Evolutionary conservation across 2,888 invertebrate species (phyloP).

Genomic region (Diadegma fenestrale): DNA sequence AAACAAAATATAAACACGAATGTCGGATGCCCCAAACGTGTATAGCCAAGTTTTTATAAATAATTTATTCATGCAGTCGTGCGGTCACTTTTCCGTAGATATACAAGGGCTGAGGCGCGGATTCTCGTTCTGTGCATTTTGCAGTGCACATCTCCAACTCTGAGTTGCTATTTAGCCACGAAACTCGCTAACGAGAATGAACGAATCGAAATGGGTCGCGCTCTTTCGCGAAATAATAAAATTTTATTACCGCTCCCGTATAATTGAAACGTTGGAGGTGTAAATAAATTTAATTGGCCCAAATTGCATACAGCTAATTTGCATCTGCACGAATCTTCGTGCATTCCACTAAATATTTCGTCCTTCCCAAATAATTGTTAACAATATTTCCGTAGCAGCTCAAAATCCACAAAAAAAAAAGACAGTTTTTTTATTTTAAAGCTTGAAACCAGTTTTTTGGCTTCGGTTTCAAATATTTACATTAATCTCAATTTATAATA

Average conservation of each 20-base stretch:
- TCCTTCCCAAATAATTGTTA: no score
- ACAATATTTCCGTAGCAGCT: no score
- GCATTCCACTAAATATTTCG: neutral
- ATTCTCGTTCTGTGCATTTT: constrained; percentile 48
- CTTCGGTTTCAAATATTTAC: no score
- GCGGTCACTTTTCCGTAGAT: constrained; percentile 11
- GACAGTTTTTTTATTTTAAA: no score
- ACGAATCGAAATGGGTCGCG: constrained; percentile 4
- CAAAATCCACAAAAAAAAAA: no score
- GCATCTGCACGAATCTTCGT: neutral
- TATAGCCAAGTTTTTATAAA: neutral
- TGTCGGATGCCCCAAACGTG: neutral
- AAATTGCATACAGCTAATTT: neutral
- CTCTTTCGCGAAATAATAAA: constrained; percentile 31
- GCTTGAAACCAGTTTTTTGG: no score
- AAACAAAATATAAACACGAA: neutral
- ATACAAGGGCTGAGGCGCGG: constrained; percentile 16
- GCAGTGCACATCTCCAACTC: constrained; percentile 28
- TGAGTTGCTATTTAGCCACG: constrained; percentile 11
- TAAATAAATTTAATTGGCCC: constrained; percentile 1
- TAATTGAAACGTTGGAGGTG: constrained; percentile 10
- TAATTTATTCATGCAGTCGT: neutral
- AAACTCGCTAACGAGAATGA: constrained; percentile 46
- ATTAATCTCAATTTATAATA: no score
- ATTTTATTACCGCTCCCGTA: constrained; percentile 4